A percentile compares a stretch with the other conserved stretches of the same genome.
These are phyloP conservation scores for Leptinotarsa undecemlineata DNA, from an alignment of 1,140 invertebrate genomes.

Conservation along the genomic window DNA sequence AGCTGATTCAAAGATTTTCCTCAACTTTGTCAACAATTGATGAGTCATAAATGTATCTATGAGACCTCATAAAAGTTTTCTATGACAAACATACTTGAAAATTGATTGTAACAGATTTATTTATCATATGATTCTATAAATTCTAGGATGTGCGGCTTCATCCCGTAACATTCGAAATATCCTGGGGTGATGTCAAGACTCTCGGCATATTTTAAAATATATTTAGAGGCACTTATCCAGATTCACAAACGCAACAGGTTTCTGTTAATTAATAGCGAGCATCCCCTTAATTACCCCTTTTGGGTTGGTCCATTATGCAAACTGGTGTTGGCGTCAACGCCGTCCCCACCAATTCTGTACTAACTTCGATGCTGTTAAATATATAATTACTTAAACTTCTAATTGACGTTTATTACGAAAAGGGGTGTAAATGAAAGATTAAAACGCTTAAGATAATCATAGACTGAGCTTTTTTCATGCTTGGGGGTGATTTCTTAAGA, in stretches of 20 bases:
- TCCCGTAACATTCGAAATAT: no score
- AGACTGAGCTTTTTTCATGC: conserved; percentile 35
- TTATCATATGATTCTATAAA: no score
- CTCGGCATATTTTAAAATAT: conserved; percentile 10
- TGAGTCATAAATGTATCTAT: no score
- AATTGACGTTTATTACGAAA: conserved; percentile 55
- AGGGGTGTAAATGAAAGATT: conserved; percentile 53
- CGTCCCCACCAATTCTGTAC: conserved; percentile 32
- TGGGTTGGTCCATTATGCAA: conserved; percentile 54
- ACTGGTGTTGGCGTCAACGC: conserved; percentile 26
- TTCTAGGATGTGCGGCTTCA: no score
- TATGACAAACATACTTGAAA: no score
- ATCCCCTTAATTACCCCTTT: conserved; percentile 55
- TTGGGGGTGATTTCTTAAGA: conserved; percentile 45
- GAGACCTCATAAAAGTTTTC: no score
- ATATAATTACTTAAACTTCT: conserved; percentile 52
- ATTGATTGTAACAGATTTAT: no score
- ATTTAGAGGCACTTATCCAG: conserved; percentile 13
- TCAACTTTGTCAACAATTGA: no score
- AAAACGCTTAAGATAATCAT: conserved; percentile 47
- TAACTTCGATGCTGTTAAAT: conserved; percentile 41
- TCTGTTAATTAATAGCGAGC: conserved; percentile 53
- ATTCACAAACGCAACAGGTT: conserved; percentile 48
- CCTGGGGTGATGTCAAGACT: not conserved
- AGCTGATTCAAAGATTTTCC: no score